Percentiles rank a stretch among this genome's conserved stretches.
Evolutionary conservation across 2,888 invertebrate species (phyloP).

Genomic region (Yponomeuta evonymella): DNA sequence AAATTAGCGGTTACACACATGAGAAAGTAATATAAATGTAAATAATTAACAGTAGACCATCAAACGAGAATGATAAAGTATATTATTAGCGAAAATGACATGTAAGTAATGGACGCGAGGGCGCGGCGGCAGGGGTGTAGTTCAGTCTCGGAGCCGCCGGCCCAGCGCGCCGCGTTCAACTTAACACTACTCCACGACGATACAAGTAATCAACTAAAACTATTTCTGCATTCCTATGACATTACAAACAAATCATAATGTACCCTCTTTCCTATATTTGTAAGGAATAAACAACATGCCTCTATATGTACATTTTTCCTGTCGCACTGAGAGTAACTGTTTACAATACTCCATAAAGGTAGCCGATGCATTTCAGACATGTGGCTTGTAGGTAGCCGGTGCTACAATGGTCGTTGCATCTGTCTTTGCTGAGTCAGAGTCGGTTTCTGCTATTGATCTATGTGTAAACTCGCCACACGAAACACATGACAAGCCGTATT

Average conservation of each 20-base stretch:
- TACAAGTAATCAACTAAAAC: conserved; percentile 71
- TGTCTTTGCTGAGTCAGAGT: neutral
- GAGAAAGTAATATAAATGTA: conserved; percentile 58
- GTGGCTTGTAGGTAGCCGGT: conserved; percentile 29
- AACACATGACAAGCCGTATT: conserved; percentile 29
- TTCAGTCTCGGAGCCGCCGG: conserved; percentile 69
- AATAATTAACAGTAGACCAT: conserved; percentile 58
- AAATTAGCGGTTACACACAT: conserved; percentile 64
- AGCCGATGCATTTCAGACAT: conserved; percentile 39
- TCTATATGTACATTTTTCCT: conserved; percentile 54
- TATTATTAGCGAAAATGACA: conserved; percentile 58
- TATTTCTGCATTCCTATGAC: conserved; percentile 64
- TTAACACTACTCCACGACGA: conserved; percentile 72
- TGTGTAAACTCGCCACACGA: conserved; percentile 22
- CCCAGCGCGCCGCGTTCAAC: conserved; percentile 45
- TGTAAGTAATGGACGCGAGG: conserved; percentile 43
- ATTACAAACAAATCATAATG: conserved; percentile 60
- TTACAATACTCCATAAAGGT: conserved; percentile 38
- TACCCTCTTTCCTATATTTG: conserved; percentile 56
- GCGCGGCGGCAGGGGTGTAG: conserved; percentile 62
- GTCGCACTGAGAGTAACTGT: conserved; percentile 53
- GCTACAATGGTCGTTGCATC: conserved; percentile 11
- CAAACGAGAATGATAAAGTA: conserved; percentile 61
- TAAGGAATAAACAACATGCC: conserved; percentile 67
- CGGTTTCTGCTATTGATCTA: conserved; percentile 5